These are phyloP conservation scores for Epinephelus moara DNA, from an alignment of 2,113 vertebrate genomes.

Conservation along the genomic window DNA sequence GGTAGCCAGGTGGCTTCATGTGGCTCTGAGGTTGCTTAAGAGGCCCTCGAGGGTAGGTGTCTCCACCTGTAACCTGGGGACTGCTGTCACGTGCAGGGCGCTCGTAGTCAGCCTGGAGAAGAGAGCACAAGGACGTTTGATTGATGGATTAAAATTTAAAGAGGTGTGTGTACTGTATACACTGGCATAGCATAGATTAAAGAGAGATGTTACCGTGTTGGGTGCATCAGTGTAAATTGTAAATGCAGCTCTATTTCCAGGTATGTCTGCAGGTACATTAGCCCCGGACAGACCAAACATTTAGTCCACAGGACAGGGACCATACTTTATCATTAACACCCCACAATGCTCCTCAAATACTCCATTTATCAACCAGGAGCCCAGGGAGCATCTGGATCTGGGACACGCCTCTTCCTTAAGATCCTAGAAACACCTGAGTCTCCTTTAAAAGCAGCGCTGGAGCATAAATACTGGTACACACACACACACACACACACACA, in stretches of 20 bases:
- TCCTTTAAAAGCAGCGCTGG: conserved; percentile 17
- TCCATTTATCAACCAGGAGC: conserved; percentile 59
- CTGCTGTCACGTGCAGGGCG: conserved; percentile 90
- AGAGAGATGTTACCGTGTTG: conserved; percentile 2
- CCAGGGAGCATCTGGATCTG: conserved; percentile 46
- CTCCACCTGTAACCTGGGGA: conserved; percentile 89
- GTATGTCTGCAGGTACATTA: conserved; percentile 21
- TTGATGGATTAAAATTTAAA: not conserved
- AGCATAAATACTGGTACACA: not conserved
- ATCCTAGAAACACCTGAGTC: not conserved
- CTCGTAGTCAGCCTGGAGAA: conserved; percentile 92
- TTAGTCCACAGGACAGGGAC: conserved; percentile 40
- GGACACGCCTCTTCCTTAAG: conserved; percentile 46
- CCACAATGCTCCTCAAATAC: conserved; percentile 22
- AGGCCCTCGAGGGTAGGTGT: conserved; percentile 93
- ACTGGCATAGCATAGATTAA: not conserved
- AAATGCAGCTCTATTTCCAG: conserved; percentile 7
- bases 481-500: conserved; percentile 1
- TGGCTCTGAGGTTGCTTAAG: conserved; percentile 97
- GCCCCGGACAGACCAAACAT: conserved; percentile 35
- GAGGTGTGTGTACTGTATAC: not conserved
- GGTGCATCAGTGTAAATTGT: not conserved
- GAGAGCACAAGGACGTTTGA: not conserved
- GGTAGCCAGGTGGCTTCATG: conserved; percentile 89
- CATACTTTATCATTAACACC: conserved; percentile 62